These are phyloP conservation scores for Hydractinia symbiolongicarpus DNA, from an alignment of 30 jellyfish, hydroid and myxozoan genomes.

Conservation along the genomic window DNA sequence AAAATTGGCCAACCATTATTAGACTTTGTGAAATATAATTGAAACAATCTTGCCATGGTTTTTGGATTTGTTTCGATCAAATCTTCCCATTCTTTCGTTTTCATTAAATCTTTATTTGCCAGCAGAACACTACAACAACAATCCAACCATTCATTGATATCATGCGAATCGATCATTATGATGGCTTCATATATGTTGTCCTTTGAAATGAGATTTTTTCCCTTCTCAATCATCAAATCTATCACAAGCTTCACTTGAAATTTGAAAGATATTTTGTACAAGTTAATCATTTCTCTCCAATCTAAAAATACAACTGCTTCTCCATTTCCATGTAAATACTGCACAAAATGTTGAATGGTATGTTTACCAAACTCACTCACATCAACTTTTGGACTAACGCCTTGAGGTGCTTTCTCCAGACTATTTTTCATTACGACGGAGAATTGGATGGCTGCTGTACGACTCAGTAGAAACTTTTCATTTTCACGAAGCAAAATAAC, in stretches of 20 bases:
- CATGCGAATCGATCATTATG: background rate
- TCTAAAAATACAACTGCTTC: background rate
- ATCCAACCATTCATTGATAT: background rate
- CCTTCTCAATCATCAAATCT: background rate
- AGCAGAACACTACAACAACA: background rate
- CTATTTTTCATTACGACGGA: no score
- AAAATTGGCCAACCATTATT: no score
- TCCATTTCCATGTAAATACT: background rate
- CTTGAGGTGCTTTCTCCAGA: no score
- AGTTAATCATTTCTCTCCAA: background rate
- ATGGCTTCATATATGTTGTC: background rate
- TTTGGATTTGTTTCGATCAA: background rate
- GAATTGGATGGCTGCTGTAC: no score
- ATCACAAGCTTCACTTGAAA: background rate
- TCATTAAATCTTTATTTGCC: background rate
- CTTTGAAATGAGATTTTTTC: background rate
- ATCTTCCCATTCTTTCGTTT: background rate
- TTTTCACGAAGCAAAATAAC: no score
- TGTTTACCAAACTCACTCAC: background rate
- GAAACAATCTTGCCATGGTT: background rate
- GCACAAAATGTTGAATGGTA: background rate
- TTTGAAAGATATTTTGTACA: background rate
- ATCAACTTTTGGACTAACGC: no score
- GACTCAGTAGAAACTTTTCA: no score
- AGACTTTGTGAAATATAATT: no score